Percentiles rank a stretch among this genome's conserved stretches.
phyloP scores from a whole-genome alignment of 2,113 vertebrate genomes.

The Aegotheles bennettii region DNA sequence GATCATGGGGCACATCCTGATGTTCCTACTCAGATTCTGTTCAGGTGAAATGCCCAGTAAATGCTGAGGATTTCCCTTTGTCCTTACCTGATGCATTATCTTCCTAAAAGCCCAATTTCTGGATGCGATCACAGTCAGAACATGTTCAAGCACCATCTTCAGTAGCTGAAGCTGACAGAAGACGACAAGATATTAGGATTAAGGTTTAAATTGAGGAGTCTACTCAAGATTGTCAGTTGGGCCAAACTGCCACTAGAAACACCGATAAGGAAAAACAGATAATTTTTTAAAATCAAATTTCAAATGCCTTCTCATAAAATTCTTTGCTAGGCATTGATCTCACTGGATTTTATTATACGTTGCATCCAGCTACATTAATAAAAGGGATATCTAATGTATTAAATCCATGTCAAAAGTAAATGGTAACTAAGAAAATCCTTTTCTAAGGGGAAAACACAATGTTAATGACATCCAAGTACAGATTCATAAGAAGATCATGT shows the following conservation, averaged over 20 bases:
- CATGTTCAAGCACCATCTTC: not conserved
- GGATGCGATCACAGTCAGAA: not conserved
- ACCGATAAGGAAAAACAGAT: slow-evolving; percentile 22
- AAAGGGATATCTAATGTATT: not conserved
- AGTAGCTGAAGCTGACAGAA: not conserved
- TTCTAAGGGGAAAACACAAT: not conserved
- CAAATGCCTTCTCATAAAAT: not conserved
- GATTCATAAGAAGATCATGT: not conserved
- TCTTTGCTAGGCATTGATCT: not conserved
- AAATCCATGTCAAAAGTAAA: not conserved
- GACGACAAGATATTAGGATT: not conserved
- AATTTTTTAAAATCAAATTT: slow-evolving; percentile 25
- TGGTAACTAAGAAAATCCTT: not conserved
- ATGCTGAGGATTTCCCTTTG: not conserved
- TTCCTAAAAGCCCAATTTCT: not conserved
- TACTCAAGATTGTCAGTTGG: not conserved
- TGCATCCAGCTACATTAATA: not conserved
- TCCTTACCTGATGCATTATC: not conserved
- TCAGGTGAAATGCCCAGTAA: not conserved
- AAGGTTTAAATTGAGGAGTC: not conserved
- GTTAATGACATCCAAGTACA: slow-evolving; percentile 8
- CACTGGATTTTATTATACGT: not conserved
- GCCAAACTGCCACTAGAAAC: slow-evolving; percentile 1
- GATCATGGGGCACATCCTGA: not conserved
- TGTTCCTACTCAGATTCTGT: not conserved